Percentiles rank a stretch among this genome's conserved stretches.
phyloP scores from a whole-genome alignment of 2,888 invertebrate species.

The Phania funesta region DNA sequence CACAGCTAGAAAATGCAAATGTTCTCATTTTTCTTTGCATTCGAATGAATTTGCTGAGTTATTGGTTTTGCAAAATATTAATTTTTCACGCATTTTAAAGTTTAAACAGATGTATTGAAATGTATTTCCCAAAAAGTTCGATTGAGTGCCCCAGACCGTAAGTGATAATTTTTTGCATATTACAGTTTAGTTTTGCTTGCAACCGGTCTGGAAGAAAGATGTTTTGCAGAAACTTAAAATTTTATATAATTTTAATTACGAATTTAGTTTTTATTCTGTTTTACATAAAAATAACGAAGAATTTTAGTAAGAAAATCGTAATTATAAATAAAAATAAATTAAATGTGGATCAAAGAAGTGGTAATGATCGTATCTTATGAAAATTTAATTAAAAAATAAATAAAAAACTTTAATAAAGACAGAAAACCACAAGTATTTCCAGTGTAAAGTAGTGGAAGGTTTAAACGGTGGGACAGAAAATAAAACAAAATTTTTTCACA shows the following conservation, averaged over 20 bases:
- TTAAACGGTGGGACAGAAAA: too few species aligned
- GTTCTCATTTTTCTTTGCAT: background rate
- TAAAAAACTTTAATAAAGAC: too few species aligned
- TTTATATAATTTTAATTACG: background rate
- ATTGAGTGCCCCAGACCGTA: too few species aligned
- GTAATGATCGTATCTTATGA: background rate
- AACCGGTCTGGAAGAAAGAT: background rate
- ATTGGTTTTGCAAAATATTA: conserved; percentile 3
- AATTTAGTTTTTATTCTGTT: background rate
- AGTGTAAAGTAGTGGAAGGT: too few species aligned
- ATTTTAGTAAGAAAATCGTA: background rate
- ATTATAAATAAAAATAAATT: background rate
- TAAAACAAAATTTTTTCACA: too few species aligned
- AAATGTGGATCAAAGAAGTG: conserved; percentile 22
- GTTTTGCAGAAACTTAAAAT: background rate
- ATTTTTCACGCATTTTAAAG: background rate
- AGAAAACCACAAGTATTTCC: too few species aligned
- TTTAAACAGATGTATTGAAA: conserved; percentile 1
- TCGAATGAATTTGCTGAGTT: background rate
- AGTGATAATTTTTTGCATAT: background rate
- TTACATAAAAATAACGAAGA: background rate
- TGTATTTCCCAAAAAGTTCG: background rate
- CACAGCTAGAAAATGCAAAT: background rate
- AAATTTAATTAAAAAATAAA: background rate
- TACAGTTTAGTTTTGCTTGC: background rate